Base-by-base conservation (phyloP, 1,140 invertebrate genomes). In the Drosophila micromelanica region DNA sequence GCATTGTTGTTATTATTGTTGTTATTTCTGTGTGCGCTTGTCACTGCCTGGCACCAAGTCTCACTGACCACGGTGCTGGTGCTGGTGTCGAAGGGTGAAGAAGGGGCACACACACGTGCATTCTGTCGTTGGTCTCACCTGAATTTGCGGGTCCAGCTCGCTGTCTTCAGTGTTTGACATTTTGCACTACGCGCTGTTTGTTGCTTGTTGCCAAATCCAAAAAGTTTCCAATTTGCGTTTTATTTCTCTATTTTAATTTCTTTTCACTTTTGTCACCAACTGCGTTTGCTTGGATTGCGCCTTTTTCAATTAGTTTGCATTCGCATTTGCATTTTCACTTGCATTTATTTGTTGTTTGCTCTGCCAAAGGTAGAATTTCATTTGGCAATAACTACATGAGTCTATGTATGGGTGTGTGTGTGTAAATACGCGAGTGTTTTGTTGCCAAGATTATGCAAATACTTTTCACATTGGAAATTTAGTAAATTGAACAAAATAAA, bases 131-230 rank as follows among this genome's bases (percentile, higher is more conserved):
- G 17, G 17, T 51, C 84, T 92, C 89, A 94, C 94, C 93, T 94
- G 93, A 87, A 94, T 94, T 86, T 93, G 92, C 87, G 94, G 94
- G 92, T 94, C 94, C 90, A 94, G 90, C 59, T 91, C 90, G 84
- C 78, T 79, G 40, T 90, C 90, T 75, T 91, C 90, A 73, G 80
- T 64, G 40, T 61, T 73, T 49, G 84, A 82, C 84, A 87, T 87
- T 80, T 89, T 78, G 71, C 57, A 62, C 54, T 62, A 45, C 38
- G 38, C 35, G 45, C 48, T 52, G 67, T 73, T 85, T 75, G 45
- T 15, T 43, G 15, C 54, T 20, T 11, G 9, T 30, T 52, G 61
- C 69, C 52, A 57, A 65, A 51, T 57, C 55, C 67, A 45, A 57
- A 27, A 35, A 30, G 11, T 45, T 57, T 57, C 27, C 8, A 56